phyloP scores from a whole-genome alignment of 1,140 invertebrate genomes.

The Drosophila ananassae region DNA sequence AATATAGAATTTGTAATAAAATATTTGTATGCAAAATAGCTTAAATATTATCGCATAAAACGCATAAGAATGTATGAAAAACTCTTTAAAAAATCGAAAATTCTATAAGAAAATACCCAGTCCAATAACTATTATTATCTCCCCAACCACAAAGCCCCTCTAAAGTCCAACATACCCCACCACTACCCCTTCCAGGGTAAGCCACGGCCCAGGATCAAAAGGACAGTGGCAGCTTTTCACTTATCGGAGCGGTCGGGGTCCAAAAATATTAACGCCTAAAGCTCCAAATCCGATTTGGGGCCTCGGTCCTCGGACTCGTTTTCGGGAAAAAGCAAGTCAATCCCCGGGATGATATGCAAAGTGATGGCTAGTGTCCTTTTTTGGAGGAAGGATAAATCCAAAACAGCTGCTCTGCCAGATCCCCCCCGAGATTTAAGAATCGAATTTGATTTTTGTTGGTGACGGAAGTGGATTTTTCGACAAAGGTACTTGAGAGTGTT shows the following conservation, averaged over 20 bases:
- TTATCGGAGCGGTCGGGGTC: constrained; percentile 67
- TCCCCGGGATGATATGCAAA: constrained; percentile 33
- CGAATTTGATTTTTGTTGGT: constrained; percentile 3
- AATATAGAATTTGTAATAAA: no score
- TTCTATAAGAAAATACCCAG: no score
- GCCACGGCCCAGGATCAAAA: constrained; percentile 54
- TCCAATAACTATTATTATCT: no score
- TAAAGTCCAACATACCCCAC: background rate
- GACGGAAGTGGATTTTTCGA: constrained; percentile 51
- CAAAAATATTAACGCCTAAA: constrained; percentile 79
- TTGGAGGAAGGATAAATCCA: background rate
- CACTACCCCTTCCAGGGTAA: constrained; percentile 8
- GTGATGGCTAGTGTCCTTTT: constrained; percentile 11
- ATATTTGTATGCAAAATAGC: no score
- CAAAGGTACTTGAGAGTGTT: constrained; percentile 43
- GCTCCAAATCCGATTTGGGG: constrained; percentile 71
- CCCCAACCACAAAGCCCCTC: no score
- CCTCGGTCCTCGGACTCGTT: no score
- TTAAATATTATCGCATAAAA: no score
- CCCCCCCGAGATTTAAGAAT: constrained; percentile 19
- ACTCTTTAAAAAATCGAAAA: no score
- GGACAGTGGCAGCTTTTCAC: constrained; percentile 58
- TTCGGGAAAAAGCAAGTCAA: constrained; percentile 12
- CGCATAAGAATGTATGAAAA: no score
- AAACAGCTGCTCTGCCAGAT: constrained; percentile 20